phyloP scores from a whole-genome alignment of 2,888 invertebrate species.

The Hyposoter dolosus region DNA sequence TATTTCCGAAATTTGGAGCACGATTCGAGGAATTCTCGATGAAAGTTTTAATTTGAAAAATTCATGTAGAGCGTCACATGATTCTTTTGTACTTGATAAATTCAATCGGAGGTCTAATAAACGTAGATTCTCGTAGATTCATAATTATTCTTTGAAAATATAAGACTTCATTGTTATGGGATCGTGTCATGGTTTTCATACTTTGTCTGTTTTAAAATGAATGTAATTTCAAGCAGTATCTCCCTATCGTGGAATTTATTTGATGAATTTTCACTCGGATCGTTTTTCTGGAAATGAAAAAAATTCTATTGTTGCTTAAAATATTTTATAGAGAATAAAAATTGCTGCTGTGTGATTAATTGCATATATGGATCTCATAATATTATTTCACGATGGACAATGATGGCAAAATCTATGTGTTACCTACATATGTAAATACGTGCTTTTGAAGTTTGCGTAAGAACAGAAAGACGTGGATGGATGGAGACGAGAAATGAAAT shows the following conservation, averaged over 20 bases:
- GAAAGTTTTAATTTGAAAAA: neutral
- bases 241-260: neutral
- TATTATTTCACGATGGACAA: neutral
- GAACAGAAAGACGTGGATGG: neutral
- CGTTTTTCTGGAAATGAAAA: slow-evolving; percentile 21
- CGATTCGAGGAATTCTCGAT: neutral
- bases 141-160: neutral
- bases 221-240: neutral
- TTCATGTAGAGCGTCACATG: no score
- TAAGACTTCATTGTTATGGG: neutral
- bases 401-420: neutral
- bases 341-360: slow-evolving; percentile 26
- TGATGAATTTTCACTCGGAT: neutral
- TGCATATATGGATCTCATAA: neutral
- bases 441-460: slow-evolving; percentile 5
- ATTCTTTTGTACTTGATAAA: neutral
- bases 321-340: slow-evolving; percentile 3
- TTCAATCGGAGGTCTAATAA: neutral
- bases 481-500: neutral
- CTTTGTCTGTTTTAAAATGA: neutral
- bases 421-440: neutral
- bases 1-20: neutral
- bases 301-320: neutral
- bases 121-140: neutral
- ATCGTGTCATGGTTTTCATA: neutral